Percentiles rank a stretch among this genome's conserved stretches.
Conservation (phyloP, 2,113 vertebrate species). For the Caranx melampygus region DNA sequence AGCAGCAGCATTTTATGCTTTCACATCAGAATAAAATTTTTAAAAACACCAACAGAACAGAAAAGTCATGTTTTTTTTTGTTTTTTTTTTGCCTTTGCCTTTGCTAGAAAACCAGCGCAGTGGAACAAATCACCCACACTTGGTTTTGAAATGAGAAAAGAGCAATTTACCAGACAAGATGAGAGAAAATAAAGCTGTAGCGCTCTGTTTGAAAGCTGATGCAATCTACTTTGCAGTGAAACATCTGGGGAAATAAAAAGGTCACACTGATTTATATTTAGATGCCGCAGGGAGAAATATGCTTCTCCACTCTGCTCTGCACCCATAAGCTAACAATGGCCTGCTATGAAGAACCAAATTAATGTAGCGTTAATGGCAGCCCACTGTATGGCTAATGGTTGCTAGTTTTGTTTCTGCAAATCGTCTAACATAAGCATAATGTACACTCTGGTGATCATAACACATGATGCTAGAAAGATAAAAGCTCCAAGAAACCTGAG, state of each 20-base stretch:
- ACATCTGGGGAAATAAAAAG: constrained; percentile 81
- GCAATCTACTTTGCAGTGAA: constrained; percentile 69
- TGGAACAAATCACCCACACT: constrained; percentile 49
- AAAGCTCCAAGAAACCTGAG: not conserved
- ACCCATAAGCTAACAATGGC: constrained; percentile 56
- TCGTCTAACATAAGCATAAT: constrained; percentile 15
- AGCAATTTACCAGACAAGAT: constrained; percentile 53
- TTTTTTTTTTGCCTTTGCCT: not conserved
- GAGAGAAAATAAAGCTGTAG: constrained; percentile 62
- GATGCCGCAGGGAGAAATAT: constrained; percentile 60
- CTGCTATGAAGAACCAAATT: constrained; percentile 40
- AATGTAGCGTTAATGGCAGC: constrained; percentile 65
- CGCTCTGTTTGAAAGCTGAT: constrained; percentile 65
- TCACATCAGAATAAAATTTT: constrained; percentile 14
- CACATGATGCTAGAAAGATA: not conserved
- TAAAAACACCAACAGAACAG: not conserved
- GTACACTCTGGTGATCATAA: constrained; percentile 6
- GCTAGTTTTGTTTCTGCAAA: constrained; percentile 38
- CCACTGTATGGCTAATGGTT: constrained; percentile 47
- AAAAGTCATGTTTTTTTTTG: not conserved
- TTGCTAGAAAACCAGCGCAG: constrained; percentile 25
- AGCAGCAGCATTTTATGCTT: constrained; percentile 11
- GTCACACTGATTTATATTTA: constrained; percentile 79
- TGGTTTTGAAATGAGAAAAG: constrained; percentile 63
- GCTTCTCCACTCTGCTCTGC: constrained; percentile 45